These are phyloP conservation scores for Pantherophis guttatus DNA, from an alignment of 2,113 vertebrate species.

Conservation along the genomic window DNA sequence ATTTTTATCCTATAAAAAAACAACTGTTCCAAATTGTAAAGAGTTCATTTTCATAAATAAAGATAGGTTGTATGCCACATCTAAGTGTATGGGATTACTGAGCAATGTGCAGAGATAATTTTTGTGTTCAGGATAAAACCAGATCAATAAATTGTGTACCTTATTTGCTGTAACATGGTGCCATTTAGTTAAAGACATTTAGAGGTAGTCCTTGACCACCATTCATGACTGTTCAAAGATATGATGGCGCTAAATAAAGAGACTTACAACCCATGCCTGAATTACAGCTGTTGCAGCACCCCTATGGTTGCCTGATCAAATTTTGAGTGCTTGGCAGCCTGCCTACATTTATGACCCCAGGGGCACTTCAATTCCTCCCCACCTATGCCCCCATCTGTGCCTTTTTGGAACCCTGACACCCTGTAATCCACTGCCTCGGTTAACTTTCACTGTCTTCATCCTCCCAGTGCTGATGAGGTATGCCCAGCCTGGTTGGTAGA, in stretches of 20 bases:
- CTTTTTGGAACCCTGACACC: not conserved
- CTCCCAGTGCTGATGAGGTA: not conserved
- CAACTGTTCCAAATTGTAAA: not conserved
- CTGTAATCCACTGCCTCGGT: not conserved
- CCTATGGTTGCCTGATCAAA: not conserved
- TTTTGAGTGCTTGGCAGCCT: not conserved
- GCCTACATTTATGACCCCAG: not conserved
- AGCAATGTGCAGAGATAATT: not conserved
- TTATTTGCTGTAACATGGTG: conserved; percentile 20
- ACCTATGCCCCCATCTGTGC: not conserved
- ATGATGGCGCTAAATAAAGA: not conserved
- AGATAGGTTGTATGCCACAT: not conserved
- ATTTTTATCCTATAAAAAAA: not conserved
- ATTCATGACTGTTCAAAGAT: not conserved
- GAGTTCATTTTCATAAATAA: not conserved
- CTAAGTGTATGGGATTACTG: not conserved
- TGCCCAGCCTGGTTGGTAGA: not conserved
- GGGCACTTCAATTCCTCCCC: not conserved
- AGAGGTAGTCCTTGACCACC: not conserved
- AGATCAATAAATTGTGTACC: not conserved
- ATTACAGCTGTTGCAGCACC: not conserved
- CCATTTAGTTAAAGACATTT: conserved; percentile 28
- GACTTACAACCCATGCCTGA: not conserved
- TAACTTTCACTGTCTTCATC: not conserved
- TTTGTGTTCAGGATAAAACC: not conserved